Evolutionary conservation across 2,797 vertebrate genomes (phyloP).

Genomic region (Sebastes oblongus): DNA sequence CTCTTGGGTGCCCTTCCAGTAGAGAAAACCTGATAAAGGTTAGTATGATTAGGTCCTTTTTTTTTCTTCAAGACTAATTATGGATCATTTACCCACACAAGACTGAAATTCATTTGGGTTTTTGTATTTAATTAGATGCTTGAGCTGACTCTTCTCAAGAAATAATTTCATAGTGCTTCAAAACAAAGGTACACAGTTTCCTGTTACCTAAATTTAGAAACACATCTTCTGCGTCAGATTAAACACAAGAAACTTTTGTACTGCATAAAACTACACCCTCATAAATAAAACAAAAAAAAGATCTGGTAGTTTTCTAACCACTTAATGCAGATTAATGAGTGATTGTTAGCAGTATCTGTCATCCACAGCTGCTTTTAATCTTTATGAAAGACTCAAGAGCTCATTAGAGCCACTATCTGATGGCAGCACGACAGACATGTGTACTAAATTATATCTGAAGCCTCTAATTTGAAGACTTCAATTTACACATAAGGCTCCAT

Average conservation of each 20-base stretch:
- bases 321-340: neutral
- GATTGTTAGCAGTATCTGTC: conserved; percentile 4
- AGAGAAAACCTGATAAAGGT: too few species aligned
- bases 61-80: neutral
- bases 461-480: neutral
- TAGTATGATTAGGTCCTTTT: neutral
- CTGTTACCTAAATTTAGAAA: neutral
- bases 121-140: neutral
- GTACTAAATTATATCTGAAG: neutral
- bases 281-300: too few species aligned
- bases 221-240: neutral
- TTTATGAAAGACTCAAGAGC: neutral
- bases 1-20: too few species aligned
- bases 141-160: neutral
- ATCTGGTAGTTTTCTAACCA: neutral
- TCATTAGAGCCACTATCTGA: neutral
- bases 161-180: neutral
- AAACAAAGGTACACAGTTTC: neutral
- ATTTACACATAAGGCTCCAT: neutral
- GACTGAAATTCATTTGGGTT: neutral
- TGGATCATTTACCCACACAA: neutral
- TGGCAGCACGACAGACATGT: neutral
- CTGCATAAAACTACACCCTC: neutral
- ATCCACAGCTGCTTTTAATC: conserved; percentile 8
- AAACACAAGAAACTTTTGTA: neutral